phyloP scores from a whole-genome alignment of 2,888 invertebrate species.

The Heliconius charithonia region DNA sequence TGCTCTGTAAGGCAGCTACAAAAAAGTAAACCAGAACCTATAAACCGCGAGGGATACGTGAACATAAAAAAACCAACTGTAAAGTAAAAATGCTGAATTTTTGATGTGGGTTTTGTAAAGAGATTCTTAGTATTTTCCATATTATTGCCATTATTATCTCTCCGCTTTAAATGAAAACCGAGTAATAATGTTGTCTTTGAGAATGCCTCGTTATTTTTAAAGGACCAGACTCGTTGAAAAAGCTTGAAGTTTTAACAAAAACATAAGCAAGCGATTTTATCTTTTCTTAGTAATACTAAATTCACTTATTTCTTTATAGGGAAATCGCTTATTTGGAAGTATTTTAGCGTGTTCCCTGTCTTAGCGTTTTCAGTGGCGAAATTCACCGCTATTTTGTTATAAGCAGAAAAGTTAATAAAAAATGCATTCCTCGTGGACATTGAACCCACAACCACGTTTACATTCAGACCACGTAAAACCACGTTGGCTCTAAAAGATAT shows the following conservation, averaged over 20 bases:
- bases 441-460: too few species aligned
- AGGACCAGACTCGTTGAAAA: slow-evolving; percentile 39
- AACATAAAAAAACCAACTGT: slow-evolving; percentile 46
- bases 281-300: neutral
- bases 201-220: slow-evolving; percentile 47
- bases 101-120: slow-evolving; percentile 55
- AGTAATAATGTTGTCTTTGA: slow-evolving; percentile 48
- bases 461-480: too few species aligned
- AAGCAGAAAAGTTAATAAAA: too few species aligned
- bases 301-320: too few species aligned
- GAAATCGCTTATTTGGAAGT: too few species aligned
- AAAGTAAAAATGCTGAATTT: slow-evolving; percentile 52
- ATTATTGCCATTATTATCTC: slow-evolving; percentile 55
- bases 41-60: neutral
- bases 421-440: too few species aligned
- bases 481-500: neutral
- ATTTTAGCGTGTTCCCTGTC: too few species aligned
- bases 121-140: slow-evolving; percentile 53
- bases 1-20: neutral
- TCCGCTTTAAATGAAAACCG: slow-evolving; percentile 52
- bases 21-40: neutral
- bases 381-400: too few species aligned
- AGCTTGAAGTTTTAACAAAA: slow-evolving; percentile 38
- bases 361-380: too few species aligned
- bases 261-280: slow-evolving; percentile 32